Evolutionary conservation across 2,888 invertebrate genomes (phyloP).

Genomic region (Clanis bilineata): DNA sequence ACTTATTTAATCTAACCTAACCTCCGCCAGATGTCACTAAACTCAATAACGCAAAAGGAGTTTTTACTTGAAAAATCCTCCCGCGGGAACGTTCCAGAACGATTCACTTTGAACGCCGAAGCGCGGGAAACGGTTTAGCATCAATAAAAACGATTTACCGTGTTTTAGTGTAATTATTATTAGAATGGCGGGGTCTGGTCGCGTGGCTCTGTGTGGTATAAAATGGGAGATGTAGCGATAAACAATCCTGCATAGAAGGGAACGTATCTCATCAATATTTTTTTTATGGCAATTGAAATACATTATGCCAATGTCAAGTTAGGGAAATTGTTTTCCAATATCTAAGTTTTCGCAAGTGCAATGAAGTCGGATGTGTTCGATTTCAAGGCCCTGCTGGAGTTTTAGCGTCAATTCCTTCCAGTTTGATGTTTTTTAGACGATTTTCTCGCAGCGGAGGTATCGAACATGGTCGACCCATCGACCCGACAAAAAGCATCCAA

Average conservation of each 20-base stretch:
- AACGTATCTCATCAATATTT: neutral
- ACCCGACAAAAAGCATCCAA: too few relatives aligned
- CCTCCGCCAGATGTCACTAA: neutral
- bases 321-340: too few relatives aligned
- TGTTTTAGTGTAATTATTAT: conserved; percentile 3
- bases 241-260: neutral
- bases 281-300: too few relatives aligned
- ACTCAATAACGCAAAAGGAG: neutral
- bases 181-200: conserved; percentile 1
- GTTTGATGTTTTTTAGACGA: too few relatives aligned
- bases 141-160: conserved; percentile 9
- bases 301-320: too few relatives aligned
- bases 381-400: too few relatives aligned
- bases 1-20: neutral
- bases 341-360: too few relatives aligned
- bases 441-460: too few relatives aligned
- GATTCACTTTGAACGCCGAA: neutral
- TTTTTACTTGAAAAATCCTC: neutral
- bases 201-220: neutral
- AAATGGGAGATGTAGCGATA: neutral
- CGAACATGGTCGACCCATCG: too few relatives aligned
- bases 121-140: conserved; percentile 5
- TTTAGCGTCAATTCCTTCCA: too few relatives aligned
- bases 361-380: too few relatives aligned
- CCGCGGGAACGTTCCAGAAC: neutral